Percentiles rank a stretch among this genome's conserved stretches.
Evolutionary conservation across 1,140 invertebrate genomes (phyloP).

Genomic region (Ceratoteleas bidentatus): DNA sequence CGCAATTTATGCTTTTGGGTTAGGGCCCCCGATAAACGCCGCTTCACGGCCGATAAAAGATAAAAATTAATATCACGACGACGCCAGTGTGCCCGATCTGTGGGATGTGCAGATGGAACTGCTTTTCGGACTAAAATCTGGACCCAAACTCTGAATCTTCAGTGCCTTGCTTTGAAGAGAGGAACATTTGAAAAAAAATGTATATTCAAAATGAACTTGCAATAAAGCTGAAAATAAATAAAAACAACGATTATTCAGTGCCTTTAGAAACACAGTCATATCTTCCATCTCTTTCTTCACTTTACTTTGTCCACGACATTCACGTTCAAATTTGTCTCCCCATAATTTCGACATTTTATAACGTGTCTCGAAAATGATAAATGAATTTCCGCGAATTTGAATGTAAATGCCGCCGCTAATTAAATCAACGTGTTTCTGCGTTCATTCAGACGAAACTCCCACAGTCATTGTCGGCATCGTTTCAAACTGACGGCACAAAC

Average conservation of each 20-base stretch:
- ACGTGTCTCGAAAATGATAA: conserved; percentile 45
- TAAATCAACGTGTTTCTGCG: conserved; percentile 41
- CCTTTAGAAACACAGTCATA: too few species aligned
- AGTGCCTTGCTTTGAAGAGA: too few species aligned
- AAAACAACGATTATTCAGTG: too few species aligned
- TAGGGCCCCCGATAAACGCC: conserved; percentile 27
- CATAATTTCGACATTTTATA: conserved; percentile 27
- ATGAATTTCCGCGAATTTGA: conserved; percentile 51
- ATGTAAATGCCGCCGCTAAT: conserved; percentile 42
- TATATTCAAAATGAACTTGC: too few species aligned
- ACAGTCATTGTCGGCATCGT: conserved; percentile 13
- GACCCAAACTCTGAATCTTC: too few species aligned
- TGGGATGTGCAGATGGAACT: too few species aligned
- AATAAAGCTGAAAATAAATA: too few species aligned
- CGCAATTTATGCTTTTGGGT: conserved; percentile 34
- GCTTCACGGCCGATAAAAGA: conserved; percentile 16
- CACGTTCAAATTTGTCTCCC: conserved; percentile 7
- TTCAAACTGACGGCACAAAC: conserved; percentile 26
- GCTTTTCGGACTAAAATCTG: not conserved
- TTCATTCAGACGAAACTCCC: conserved; percentile 35
- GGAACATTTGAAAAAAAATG: too few species aligned
- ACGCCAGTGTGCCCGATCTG: conserved; percentile 6
- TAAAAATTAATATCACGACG: conserved; percentile 26
- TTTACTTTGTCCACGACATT: not conserved
- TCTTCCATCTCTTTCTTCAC: too few species aligned